A percentile compares a stretch with the other conserved stretches of the same genome.
Evolutionary conservation across 2,797 vertebrate species (phyloP).

Genomic region (Lagocephalus sceleratus): DNA sequence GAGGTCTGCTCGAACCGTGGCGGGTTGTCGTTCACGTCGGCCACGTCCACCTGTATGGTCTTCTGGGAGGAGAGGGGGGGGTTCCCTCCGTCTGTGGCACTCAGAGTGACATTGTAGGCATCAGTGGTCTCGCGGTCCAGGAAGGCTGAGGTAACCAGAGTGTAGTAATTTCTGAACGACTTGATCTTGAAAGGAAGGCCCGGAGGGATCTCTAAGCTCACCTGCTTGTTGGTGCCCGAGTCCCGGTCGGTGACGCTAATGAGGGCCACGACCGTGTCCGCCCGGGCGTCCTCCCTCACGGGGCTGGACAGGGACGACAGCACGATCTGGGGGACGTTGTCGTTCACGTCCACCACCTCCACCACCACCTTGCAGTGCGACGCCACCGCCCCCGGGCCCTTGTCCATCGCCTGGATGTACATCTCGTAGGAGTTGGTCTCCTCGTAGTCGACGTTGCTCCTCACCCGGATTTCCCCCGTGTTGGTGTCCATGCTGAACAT

Average conservation of each 20-base stretch:
- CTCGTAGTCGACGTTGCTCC: constrained; percentile 90
- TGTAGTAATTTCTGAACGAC: constrained; percentile 96
- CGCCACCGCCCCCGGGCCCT: constrained; percentile 88
- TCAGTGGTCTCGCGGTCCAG: constrained; percentile 89
- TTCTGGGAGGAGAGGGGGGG: constrained; percentile 91
- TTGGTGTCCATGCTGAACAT: constrained; percentile 90
- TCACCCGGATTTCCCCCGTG: constrained; percentile 89
- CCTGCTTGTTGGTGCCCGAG: constrained; percentile 88
- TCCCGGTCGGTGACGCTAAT: constrained; percentile 95
- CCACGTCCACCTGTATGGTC: constrained; percentile 89
- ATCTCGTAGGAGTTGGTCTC: constrained; percentile 94
- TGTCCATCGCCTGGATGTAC: constrained; percentile 94
- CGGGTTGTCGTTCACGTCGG: constrained; percentile 94
- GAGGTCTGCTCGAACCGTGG: constrained; percentile 88
- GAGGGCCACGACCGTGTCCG: constrained; percentile 91
- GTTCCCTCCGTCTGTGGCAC: constrained; percentile 86
- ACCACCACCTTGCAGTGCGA: constrained; percentile 96
- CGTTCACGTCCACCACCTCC: constrained; percentile 92
- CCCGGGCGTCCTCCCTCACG: constrained; percentile 87
- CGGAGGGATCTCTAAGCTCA: constrained; percentile 85
- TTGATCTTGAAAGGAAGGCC: constrained; percentile 92
- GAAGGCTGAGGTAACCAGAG: constrained; percentile 88
- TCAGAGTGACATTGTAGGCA: constrained; percentile 94
- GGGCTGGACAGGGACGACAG: constrained; percentile 91
- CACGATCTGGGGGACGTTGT: constrained; percentile 91